Evolutionary conservation across 2,113 vertebrate species (phyloP), one percentile per base, ranked within the genome.

Genomic region (Noturus placidus): DNA sequence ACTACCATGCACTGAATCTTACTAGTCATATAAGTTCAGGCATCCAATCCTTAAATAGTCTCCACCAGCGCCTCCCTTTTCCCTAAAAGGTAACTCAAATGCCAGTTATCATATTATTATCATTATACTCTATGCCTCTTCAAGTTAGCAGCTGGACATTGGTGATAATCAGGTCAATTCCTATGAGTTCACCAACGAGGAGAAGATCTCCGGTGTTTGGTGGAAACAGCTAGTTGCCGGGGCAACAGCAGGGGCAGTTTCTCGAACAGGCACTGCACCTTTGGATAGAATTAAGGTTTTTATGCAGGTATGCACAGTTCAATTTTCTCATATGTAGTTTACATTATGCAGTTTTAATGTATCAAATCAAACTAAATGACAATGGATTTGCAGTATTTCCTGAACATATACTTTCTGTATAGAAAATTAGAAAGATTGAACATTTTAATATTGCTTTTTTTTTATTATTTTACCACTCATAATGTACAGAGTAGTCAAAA

Each of bases 211-310:
- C 0, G 98, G 97, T 0, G 94, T 95, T 86, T 99, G 97, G 97
- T 98, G 97, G 96, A 96, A 93, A 91, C 98, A 99, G 94, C 97
- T 99, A 0, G 87, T 96, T 88, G 95, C 97, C 0, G 97, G 97
- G 19, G 98, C 95, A 0, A 87, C 95, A 61, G 97, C 97, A 0
- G 97, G 97, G 1, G 96, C 97, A 0, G 94, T 99, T n/a, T 99
- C 97, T 59, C 94, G 97, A 42, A 99, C 98, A 0, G 97, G 97
- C 22, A 98, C 97, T 0, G 98, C 98, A 14, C 97, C 97, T 0
- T 93, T 98, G 92, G 98, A 99, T 91, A 94, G 97, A 63, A 94
- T 98, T 57, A 99, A 98, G 92, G 97, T 99, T 91, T 97, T 99
- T 93, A 98, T 99, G 97, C 98, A 99, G 97, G 98, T 98, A 89